phyloP scores from a whole-genome alignment of 1,140 invertebrate species.

The Drosophila melanica region DNA sequence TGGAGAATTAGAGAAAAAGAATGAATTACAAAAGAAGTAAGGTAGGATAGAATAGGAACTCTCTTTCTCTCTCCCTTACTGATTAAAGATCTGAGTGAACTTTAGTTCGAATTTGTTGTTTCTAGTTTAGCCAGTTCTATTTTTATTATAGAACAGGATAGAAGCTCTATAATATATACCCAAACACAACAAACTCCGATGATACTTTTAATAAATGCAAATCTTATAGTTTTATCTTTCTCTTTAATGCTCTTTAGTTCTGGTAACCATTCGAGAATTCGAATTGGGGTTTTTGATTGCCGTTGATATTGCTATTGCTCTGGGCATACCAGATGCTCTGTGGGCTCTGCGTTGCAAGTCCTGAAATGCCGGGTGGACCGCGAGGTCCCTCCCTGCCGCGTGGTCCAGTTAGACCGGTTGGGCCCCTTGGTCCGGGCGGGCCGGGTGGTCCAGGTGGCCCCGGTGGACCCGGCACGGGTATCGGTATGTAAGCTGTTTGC shows the following conservation, averaged over 20 bases:
- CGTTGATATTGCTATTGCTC: constrained; percentile 17
- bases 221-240: neutral
- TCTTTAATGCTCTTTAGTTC: constrained; percentile 39
- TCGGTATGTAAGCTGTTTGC: constrained; percentile 43
- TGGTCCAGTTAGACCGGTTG: constrained; percentile 51
- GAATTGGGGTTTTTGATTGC: constrained; percentile 48
- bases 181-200: too few species aligned
- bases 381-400: constrained; percentile 44
- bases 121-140: too few species aligned
- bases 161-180: too few species aligned
- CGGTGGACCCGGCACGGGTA: constrained; percentile 57
- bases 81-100: too few species aligned
- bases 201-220: neutral
- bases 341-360: constrained; percentile 34
- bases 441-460: constrained; percentile 55
- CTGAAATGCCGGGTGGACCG: constrained; percentile 27
- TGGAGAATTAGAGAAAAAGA: neutral
- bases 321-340: constrained; percentile 61
- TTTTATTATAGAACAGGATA: too few species aligned
- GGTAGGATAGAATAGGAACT: too few species aligned
- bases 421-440: constrained; percentile 62
- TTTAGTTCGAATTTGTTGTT: too few species aligned
- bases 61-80: too few species aligned
- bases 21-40: too few species aligned
- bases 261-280: constrained; percentile 61